These are phyloP conservation scores for Drosophila watanabei DNA, from an alignment of 1,140 invertebrate genomes.

Conservation along the genomic window DNA sequence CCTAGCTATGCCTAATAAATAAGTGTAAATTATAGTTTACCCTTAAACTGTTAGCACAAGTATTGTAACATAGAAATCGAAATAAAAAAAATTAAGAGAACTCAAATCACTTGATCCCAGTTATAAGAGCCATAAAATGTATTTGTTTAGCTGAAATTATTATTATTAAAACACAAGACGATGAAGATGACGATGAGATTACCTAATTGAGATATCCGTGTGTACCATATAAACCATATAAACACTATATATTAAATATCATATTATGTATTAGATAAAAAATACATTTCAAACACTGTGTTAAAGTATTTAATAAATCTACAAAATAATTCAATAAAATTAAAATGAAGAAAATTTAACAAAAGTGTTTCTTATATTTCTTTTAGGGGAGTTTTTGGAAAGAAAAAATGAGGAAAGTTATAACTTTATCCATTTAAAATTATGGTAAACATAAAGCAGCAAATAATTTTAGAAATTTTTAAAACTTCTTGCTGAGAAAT, in stretches of 20 bases:
- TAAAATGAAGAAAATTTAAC: slow-evolving; percentile 47
- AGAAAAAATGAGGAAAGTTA: not conserved
- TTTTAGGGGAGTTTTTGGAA: not conserved
- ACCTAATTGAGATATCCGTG: slow-evolving; percentile 56
- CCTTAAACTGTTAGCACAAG: slow-evolving; percentile 58
- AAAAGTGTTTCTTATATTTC: not conserved
- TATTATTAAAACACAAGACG: slow-evolving; percentile 40
- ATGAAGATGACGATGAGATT: slow-evolving; percentile 54
- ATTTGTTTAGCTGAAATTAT: slow-evolving; percentile 75
- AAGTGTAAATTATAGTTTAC: slow-evolving; percentile 62
- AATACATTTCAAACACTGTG: slow-evolving; percentile 82
- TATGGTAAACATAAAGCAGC: not conserved
- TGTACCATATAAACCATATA: slow-evolving; percentile 59
- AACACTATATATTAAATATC: slow-evolving; percentile 59
- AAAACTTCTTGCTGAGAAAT: too few species aligned
- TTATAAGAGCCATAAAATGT: slow-evolving; percentile 67
- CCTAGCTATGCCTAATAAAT: slow-evolving; percentile 32
- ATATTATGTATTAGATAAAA: slow-evolving; percentile 75
- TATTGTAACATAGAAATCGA: slow-evolving; percentile 67
- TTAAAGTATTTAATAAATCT: slow-evolving; percentile 84
- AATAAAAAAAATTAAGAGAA: slow-evolving; percentile 18
- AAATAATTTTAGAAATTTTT: too few species aligned
- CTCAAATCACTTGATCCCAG: slow-evolving; percentile 38
- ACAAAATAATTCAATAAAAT: slow-evolving; percentile 62
- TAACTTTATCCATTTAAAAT: not conserved